Evolutionary conservation across 2,888 invertebrate genomes (phyloP).

Genomic region (Dryobota labecula): DNA sequence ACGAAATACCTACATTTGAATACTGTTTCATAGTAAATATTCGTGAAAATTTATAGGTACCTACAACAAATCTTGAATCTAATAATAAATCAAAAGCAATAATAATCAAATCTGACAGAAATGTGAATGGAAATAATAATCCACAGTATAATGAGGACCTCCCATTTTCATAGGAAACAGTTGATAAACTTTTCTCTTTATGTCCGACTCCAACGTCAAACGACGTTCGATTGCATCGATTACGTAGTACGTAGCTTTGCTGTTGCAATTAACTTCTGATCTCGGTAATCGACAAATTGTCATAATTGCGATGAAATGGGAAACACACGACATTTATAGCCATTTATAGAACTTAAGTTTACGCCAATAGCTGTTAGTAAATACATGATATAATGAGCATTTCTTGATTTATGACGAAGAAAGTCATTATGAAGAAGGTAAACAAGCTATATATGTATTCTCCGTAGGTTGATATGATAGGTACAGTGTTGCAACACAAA

Average conservation of each 20-base stretch:
- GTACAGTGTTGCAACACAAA: not conserved
- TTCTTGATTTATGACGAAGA: constrained; percentile 20
- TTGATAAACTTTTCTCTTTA: constrained; percentile 37
- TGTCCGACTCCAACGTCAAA: constrained; percentile 24
- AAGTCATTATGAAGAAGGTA: constrained; percentile 5
- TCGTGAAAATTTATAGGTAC: not conserved
- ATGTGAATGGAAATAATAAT: not conserved
- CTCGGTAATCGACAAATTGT: constrained; percentile 51
- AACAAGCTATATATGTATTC: not conserved
- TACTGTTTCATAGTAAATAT: not conserved
- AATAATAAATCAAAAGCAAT: not conserved
- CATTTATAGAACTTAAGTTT: constrained; percentile 9
- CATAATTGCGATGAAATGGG: constrained; percentile 46
- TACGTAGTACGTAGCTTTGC: constrained; percentile 12
- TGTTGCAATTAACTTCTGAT: constrained; percentile 47
- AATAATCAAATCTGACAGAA: constrained; percentile 7
- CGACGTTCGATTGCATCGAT: constrained; percentile 13
- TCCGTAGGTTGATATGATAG: not conserved
- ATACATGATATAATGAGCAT: constrained; percentile 1
- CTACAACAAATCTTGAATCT: not conserved
- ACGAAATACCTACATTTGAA: not conserved
- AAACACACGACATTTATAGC: constrained; percentile 28
- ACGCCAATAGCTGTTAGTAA: constrained; percentile 3
- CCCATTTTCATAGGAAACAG: constrained; percentile 14
- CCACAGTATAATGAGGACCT: not conserved